Evolutionary conservation across 2,797 vertebrate genomes (phyloP), one percentile per base, ranked within the genome.

Genomic region (Tauraco hartlaubi): DNA sequence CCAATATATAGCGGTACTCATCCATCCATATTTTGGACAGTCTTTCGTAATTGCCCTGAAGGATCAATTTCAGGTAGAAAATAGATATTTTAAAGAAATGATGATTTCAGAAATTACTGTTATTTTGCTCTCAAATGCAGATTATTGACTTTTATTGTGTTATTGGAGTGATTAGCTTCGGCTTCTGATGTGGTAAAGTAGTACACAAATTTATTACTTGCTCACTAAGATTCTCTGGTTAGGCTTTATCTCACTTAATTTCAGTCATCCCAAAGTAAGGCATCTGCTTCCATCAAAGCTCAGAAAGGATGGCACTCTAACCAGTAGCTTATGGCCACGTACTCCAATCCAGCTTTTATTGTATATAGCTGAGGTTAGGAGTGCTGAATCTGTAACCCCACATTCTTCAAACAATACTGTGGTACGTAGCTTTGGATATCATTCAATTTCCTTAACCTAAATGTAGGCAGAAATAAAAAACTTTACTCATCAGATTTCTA

Each of bases 381-480:
- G 7, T 1, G 0, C 20, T 86, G 46, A n/a, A 54, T 44, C 44
- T 79, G 18, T 61, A 80, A 25, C 48, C 84, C 48, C 20, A 20
- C 3, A 4, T 35, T 83, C n/a, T 73, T 48, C 31, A 78, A 54
- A 90, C 23, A 49, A 8, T 5, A 33, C 35, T 87, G 46, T 88
- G 80, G 81, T 64, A 71, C 41, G 29, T 37, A 90, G 35, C 9
- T 64, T 95, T 96, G 92, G 76, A 89, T 91, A 58, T 63, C 33
- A 80, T 83, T 94, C 80, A 68, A 35, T 73, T 86, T 95, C 93
- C 75, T 93, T 85, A 71, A 64, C 16, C 28, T 71, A 83, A 83
- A 82, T 49, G 46, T 72, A 90, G 51, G 46, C 12, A 90, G 88
- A 85, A 92, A 46, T 11, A 81, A 71, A 96, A 86, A 69, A 9